Evolutionary conservation across 1,140 invertebrate genomes (phyloP), one percentile per base, ranked within the genome.

Genomic region (Radopholus similis): DNA sequence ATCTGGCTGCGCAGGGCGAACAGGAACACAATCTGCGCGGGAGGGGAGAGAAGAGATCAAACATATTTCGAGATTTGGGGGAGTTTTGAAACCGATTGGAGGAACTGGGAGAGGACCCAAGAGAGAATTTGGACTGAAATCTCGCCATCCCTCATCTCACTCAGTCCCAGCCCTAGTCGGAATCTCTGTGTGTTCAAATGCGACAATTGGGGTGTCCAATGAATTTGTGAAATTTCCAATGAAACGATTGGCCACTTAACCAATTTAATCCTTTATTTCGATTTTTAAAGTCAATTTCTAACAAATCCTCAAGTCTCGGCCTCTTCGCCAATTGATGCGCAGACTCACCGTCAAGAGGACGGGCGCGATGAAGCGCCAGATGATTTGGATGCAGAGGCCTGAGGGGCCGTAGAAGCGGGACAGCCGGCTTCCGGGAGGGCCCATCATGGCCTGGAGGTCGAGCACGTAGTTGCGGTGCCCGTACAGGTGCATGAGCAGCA

Each of bases 401-500:
- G 64, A 67, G 3, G 70, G 71, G 15, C 71, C 71, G 49, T 72
- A 73, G 18, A 70, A 28, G 35, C 49, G 34, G 11, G 35, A 54
- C 28, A 74, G 30, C 58, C 42, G 58, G 34, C 51, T 74, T 4
- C 34, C 42, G 4, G 71, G 66, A 11, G 4, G 9, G 18, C 71
- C 71, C 42, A 72, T 51, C 72, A 72, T 74, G 38, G 54, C 18
- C 49, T 55, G 49, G 9, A 72, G 5, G 23, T 72, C 71, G 6
- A 21, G 18, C 15, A 58, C 26, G 32, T 73, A 72, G 30, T 74
- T 65, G 11, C 18, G 8, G n/a, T 26, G 38, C 37, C 73, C 73
- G 37, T 74, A 74, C 57, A 77, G 64, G 38, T 74, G 71, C 8
- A 34, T 38, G 28, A 75, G 40, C 21, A 75, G 54, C 5, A 77